phyloP scores from a whole-genome alignment of 1,140 invertebrate genomes.

The Drosophila sucinea region DNA sequence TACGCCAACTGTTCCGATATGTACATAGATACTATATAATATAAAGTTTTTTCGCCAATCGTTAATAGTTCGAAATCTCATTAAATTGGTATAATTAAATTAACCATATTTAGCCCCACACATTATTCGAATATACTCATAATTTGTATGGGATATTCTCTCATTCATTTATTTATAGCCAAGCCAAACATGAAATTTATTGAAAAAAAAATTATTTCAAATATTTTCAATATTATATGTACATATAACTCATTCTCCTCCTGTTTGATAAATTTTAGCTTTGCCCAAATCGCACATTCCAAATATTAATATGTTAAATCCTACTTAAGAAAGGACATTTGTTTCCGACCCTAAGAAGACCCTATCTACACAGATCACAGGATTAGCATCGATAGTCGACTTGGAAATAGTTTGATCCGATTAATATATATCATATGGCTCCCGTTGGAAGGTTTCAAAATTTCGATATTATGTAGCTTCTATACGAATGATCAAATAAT shows the following conservation, averaged over 20 bases:
- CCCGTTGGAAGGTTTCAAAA: no score
- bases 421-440: no score
- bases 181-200: not conserved
- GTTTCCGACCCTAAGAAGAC: no score
- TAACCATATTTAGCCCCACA: slow-evolving; percentile 8
- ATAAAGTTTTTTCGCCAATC: slow-evolving; percentile 23
- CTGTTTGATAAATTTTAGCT: not conserved
- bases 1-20: slow-evolving; percentile 2
- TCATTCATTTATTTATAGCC: slow-evolving; percentile 6
- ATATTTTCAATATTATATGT: not conserved
- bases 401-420: no score
- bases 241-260: no score
- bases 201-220: not conserved
- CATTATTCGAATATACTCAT: not conserved
- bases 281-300: not conserved
- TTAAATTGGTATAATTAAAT: slow-evolving; percentile 40
- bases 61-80: slow-evolving; percentile 30
- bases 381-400: no score
- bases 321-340: no score
- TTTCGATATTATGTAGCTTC: no score
- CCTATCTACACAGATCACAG: no score
- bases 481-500: no score
- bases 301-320: no score
- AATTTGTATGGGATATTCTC: not conserved
- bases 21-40: slow-evolving; percentile 21